phyloP scores from a whole-genome alignment of 2,113 vertebrate genomes.

The Cyrtonyx montezumae region DNA sequence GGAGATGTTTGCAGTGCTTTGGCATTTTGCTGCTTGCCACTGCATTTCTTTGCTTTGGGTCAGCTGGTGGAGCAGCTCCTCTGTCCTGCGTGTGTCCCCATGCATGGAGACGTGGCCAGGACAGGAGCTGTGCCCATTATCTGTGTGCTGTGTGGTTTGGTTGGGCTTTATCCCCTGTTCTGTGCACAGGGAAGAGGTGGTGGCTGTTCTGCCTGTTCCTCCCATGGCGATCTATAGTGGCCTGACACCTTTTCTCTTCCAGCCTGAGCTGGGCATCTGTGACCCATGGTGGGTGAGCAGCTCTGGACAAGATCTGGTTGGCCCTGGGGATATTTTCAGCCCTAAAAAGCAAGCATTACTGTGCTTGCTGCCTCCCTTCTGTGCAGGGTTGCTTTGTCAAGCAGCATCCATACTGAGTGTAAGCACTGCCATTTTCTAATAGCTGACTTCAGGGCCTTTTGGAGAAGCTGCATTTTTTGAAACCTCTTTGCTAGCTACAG shows the following conservation, averaged over 20 bases:
- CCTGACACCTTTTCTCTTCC: neutral
- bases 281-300: neutral
- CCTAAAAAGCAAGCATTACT: neutral
- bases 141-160: fast-evolving
- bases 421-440: conserved; percentile 1
- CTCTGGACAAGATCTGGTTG: neutral
- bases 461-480: conserved; percentile 16
- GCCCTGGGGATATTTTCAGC: neutral
- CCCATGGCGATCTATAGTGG: fast-evolving
- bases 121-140: neutral
- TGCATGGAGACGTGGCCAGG: neutral
- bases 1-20: neutral
- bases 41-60: neutral
- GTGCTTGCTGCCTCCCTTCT: neutral
- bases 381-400: neutral
- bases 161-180: neutral
- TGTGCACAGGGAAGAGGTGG: neutral
- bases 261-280: neutral
- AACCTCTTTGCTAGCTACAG: conserved; percentile 33
- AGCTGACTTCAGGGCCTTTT: conserved; percentile 36
- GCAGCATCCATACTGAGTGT: neutral
- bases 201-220: neutral
- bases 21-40: neutral
- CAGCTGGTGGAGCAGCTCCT: neutral
- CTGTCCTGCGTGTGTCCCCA: neutral